These are phyloP conservation scores for Salmo trutta DNA, from an alignment of 2,797 vertebrate species.

Conservation along the genomic window DNA sequence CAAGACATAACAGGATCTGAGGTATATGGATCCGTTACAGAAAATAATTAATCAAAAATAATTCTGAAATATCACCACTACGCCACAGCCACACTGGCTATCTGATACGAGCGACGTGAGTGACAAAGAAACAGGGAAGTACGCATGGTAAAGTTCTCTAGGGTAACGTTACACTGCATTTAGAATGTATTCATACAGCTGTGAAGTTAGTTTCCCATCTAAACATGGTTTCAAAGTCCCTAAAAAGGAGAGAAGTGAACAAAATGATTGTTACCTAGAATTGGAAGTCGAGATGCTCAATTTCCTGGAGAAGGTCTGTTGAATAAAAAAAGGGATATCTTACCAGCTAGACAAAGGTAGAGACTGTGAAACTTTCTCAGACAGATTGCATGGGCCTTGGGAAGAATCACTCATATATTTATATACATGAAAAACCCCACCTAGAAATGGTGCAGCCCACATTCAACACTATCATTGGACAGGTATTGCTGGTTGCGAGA, in stretches of 20 bases:
- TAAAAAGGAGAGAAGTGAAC: background rate
- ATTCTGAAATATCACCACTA: background rate
- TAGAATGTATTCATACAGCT: no score
- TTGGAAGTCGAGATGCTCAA: background rate
- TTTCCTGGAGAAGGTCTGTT: background rate
- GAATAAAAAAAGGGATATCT: slow-evolving; percentile 32
- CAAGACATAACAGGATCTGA: background rate
- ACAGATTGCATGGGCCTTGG: slow-evolving; percentile 41
- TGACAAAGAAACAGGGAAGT: background rate
- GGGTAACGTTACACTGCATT: no score
- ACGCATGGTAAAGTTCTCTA: no score
- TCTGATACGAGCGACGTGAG: no score
- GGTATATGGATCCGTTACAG: background rate
- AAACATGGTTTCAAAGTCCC: background rate
- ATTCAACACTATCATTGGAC: slow-evolving; percentile 32
- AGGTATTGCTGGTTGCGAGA: slow-evolving; percentile 21
- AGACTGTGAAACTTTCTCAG: slow-evolving; percentile 22
- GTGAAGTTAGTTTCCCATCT: background rate
- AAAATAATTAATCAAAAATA: background rate
- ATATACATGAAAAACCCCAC: slow-evolving; percentile 64
- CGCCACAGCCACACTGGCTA: background rate
- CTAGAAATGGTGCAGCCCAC: slow-evolving; percentile 52
- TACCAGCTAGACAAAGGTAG: slow-evolving; percentile 43
- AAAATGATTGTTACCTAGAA: background rate
- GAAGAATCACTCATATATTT: slow-evolving; percentile 42